Conservation (phyloP, 2,113 vertebrate species). For the Nerophis ophidion region DNA sequence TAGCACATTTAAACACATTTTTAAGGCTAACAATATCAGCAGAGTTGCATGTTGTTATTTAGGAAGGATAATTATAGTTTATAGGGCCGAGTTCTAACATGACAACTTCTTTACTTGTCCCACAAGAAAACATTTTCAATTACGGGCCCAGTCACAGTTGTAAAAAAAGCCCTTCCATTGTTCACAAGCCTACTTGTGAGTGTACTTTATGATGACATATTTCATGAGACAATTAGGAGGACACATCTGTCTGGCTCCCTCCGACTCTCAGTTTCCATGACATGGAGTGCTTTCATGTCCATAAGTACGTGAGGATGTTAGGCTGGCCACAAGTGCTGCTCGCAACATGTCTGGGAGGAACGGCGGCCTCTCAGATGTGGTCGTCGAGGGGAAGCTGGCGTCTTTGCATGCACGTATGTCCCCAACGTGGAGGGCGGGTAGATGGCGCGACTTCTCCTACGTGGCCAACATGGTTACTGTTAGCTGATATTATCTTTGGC, state of each 20-base stretch:
- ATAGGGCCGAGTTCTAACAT: no score
- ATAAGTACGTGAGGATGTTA: neutral
- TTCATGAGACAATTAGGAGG: neutral
- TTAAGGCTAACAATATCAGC: no score
- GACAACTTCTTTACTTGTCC: no score
- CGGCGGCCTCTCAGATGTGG: neutral
- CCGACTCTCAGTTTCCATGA: constrained; percentile 4
- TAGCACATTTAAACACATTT: no score
- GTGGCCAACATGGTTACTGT: neutral
- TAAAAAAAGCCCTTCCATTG: neutral
- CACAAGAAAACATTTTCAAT: neutral
- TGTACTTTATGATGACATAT: neutral
- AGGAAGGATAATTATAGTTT: no score
- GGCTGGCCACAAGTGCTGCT: neutral
- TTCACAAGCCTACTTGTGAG: neutral
- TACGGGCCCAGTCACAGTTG: neutral
- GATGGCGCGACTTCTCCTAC: neutral
- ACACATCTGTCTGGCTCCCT: neutral
- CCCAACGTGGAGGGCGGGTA: no score
- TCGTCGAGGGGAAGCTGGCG: neutral
- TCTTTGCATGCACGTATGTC: neutral
- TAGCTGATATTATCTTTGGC: neutral
- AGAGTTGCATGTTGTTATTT: no score
- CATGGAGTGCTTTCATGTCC: neutral
- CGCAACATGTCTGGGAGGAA: neutral